Conservation (phyloP, 1,140 invertebrate genomes). For the Uloborus diversus region DNA sequence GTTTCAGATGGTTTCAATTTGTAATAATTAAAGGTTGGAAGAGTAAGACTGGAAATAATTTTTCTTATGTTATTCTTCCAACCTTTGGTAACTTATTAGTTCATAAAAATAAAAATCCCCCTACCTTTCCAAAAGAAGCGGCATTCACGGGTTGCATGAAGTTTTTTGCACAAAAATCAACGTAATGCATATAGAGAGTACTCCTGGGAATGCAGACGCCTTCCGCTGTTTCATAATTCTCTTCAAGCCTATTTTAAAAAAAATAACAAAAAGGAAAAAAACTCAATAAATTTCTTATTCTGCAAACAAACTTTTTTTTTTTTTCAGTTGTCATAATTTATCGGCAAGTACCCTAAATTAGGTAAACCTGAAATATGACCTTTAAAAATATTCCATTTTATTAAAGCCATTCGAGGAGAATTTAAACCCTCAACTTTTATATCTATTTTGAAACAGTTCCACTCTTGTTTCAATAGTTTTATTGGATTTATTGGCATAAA, state of each 20-base stretch:
- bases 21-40: too few relatives aligned
- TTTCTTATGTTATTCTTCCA: too few relatives aligned
- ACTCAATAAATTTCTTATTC: not conserved
- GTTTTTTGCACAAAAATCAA: slow-evolving; percentile 69
- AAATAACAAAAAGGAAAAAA: not conserved
- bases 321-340: too few relatives aligned
- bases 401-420: not conserved
- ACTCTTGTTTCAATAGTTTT: too few relatives aligned
- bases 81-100: too few relatives aligned
- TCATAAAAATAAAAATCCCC: too few relatives aligned
- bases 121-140: slow-evolving; percentile 72
- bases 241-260: slow-evolving; percentile 66
- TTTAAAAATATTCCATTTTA: not conserved
- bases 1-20: too few relatives aligned
- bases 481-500: too few relatives aligned
- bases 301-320: not conserved
- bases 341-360: too few relatives aligned
- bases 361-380: too few relatives aligned
- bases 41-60: too few relatives aligned
- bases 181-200: slow-evolving; percentile 70
- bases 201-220: slow-evolving; percentile 71
- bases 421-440: not conserved
- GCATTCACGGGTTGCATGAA: slow-evolving; percentile 71
- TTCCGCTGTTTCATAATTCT: slow-evolving; percentile 71
- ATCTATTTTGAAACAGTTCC: too few relatives aligned